A percentile compares a stretch with the other conserved stretches of the same genome.
phyloP scores from a whole-genome alignment of 2,888 invertebrate species.

The Conomelus anceps region DNA sequence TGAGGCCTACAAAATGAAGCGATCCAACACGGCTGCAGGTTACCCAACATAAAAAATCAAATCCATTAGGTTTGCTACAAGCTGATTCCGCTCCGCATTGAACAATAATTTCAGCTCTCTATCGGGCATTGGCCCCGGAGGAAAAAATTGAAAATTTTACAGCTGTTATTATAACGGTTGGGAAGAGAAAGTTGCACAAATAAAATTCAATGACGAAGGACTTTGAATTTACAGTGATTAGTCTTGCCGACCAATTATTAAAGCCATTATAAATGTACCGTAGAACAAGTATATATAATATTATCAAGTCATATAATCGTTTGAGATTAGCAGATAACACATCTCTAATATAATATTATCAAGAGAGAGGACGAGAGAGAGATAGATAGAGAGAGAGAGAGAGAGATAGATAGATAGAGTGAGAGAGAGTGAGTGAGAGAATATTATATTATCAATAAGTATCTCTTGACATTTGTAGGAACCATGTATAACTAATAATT shows the following conservation, averaged over 20 bases:
- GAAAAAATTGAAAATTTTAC: neutral
- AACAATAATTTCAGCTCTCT: neutral
- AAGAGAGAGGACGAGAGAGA: no score
- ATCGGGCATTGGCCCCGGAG: no score
- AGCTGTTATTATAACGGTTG: neutral
- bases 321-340: neutral
- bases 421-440: no score
- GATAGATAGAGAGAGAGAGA: no score
- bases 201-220: neutral
- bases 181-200: neutral
- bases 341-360: no score
- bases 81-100: neutral
- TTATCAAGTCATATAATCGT: neutral
- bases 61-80: neutral
- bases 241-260: neutral
- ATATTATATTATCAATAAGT: no score
- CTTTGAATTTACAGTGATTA: neutral
- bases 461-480: no score
- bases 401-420: no score
- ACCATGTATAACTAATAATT: no score
- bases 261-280: neutral
- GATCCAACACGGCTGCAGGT: no score
- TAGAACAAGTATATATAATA: neutral
- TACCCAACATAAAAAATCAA: neutral
- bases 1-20: no score